Conservation (phyloP, 2,888 invertebrate species). For the Meiosimyza platycephala region DNA sequence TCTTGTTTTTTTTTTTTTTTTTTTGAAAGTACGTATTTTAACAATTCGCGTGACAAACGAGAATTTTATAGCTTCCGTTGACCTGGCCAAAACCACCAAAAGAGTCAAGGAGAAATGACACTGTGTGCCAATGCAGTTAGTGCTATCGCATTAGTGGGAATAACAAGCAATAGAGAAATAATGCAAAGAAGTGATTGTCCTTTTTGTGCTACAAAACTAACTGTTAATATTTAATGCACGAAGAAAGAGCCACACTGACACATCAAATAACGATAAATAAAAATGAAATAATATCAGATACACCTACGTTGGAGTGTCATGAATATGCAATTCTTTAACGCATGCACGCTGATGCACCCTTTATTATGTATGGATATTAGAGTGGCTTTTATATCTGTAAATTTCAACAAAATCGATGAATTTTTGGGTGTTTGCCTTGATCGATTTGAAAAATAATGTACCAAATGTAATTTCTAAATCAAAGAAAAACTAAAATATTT, state of each 20-base stretch:
- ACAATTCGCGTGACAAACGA: slow-evolving; percentile 67
- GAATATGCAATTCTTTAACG: too few species aligned
- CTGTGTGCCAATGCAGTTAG: neutral
- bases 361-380: too few species aligned
- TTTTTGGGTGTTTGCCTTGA: too few species aligned
- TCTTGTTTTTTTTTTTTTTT: slow-evolving; percentile 39
- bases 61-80: slow-evolving; percentile 68
- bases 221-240: slow-evolving; percentile 67
- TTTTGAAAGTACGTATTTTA: slow-evolving; percentile 37
- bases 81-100: slow-evolving; percentile 61
- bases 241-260: neutral
- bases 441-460: too few species aligned
- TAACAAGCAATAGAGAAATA: slow-evolving; percentile 56
- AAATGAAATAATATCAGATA: slow-evolving; percentile 10
- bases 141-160: slow-evolving; percentile 17
- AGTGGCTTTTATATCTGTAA: too few species aligned
- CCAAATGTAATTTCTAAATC: too few species aligned
- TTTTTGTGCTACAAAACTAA: slow-evolving; percentile 64
- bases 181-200: slow-evolving; percentile 64
- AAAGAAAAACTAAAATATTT: too few species aligned
- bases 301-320: neutral
- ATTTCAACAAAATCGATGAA: too few species aligned
- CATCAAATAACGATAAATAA: neutral
- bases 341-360: too few species aligned
- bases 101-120: neutral